phyloP scores from a whole-genome alignment of 2,888 invertebrate species.

The Hecatera dysodea region DNA sequence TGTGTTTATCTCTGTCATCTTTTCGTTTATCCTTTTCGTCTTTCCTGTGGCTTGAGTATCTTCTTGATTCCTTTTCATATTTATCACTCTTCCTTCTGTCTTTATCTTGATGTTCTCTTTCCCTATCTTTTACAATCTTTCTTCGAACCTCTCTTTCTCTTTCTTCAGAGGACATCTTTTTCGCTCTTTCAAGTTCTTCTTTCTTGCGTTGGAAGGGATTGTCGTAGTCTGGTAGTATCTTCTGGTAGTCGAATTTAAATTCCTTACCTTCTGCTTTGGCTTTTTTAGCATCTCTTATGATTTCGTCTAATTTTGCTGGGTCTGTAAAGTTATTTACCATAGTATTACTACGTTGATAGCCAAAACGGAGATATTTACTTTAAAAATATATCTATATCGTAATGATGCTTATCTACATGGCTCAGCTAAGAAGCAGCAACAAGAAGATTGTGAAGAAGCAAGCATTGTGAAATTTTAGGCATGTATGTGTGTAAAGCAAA shows the following conservation, averaged over 20 bases:
- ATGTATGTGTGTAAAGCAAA: neutral
- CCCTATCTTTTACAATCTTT: constrained; percentile 46
- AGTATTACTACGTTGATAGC: neutral
- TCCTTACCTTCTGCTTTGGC: constrained; percentile 84
- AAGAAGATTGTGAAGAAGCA: constrained; percentile 36
- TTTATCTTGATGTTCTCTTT: constrained; percentile 49
- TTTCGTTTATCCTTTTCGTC: constrained; percentile 62
- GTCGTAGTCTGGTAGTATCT: constrained; percentile 84
- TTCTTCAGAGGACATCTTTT: constrained; percentile 67
- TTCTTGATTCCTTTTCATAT: constrained; percentile 65
- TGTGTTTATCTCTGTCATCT: constrained; percentile 65
- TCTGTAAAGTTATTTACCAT: constrained; percentile 70
- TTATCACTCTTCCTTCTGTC: constrained; percentile 63
- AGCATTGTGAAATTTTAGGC: constrained; percentile 31
- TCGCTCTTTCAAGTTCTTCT: constrained; percentile 68
- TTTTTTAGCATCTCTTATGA: constrained; percentile 86
- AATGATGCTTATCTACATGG: constrained; percentile 1
- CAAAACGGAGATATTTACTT: neutral
- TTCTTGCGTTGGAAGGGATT: constrained; percentile 87
- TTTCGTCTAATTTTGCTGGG: constrained; percentile 83
- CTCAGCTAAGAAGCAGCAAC: constrained; percentile 27
- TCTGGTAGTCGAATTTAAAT: constrained; percentile 87
- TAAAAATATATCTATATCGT: neutral
- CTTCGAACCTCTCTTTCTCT: constrained; percentile 52
- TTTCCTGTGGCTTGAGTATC: constrained; percentile 59